These are phyloP conservation scores for Bombus vancouverensis DNA, from an alignment of 1,140 invertebrate genomes.

Conservation along the genomic window DNA sequence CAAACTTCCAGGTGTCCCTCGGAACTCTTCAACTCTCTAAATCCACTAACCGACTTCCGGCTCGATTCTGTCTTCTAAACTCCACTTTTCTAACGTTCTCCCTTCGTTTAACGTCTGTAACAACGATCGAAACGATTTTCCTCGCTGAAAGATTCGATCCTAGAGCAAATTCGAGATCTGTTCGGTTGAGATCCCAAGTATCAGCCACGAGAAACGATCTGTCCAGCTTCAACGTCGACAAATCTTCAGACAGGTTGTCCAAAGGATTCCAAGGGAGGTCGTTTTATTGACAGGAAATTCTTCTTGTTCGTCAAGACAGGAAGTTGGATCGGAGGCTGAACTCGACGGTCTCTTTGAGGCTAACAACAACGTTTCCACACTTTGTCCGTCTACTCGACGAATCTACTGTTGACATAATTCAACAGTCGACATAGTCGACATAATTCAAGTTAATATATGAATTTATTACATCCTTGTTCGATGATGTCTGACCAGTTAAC, in stretches of 20 bases:
- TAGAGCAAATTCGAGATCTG: neutral
- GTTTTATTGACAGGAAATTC: constrained; percentile 35
- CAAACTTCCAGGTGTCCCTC: neutral
- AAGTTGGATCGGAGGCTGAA: neutral
- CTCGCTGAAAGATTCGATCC: neutral
- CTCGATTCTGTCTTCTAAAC: neutral
- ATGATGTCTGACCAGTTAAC: no score
- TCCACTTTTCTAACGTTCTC: no score
- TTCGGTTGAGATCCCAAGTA: neutral
- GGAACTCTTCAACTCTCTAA: neutral
- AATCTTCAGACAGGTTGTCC: constrained; percentile 3
- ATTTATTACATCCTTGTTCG: no score
- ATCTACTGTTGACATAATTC: no score
- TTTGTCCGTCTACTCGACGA: neutral
- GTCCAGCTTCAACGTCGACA: constrained; percentile 11
- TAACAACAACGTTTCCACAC: neutral
- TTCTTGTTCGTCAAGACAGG: constrained; percentile 1
- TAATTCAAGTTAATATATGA: no score
- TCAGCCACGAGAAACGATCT: constrained; percentile 16
- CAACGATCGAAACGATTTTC: neutral
- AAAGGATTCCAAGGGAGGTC: neutral
- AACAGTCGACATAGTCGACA: no score
- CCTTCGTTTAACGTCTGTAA: neutral
- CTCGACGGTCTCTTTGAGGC: neutral
- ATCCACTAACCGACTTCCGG: neutral